Evolutionary conservation across 2,113 vertebrate genomes (phyloP).

Genomic region (Craseonycteris thonglongyai): DNA sequence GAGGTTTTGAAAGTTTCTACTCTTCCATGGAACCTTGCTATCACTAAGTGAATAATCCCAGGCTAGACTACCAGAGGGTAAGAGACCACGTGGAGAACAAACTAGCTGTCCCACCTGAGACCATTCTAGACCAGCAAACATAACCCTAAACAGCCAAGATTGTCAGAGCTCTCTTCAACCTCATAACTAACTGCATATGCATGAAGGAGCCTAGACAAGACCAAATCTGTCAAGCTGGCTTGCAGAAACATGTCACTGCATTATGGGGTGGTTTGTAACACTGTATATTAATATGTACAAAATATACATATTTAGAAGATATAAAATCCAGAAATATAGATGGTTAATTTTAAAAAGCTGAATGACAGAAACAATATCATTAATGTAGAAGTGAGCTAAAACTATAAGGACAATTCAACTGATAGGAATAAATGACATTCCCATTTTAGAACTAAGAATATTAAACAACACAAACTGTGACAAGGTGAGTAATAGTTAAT

Average conservation of each 20-base stretch:
- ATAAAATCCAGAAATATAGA: neutral
- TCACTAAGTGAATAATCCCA: neutral
- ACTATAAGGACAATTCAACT: slow-evolving; percentile 20
- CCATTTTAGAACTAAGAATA: slow-evolving; percentile 17
- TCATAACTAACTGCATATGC: neutral
- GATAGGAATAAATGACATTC: neutral
- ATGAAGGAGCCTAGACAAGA: neutral
- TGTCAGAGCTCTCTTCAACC: neutral
- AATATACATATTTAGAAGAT: neutral
- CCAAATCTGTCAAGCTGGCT: neutral
- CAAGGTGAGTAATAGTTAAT: neutral
- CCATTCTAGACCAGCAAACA: neutral
- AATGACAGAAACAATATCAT: neutral
- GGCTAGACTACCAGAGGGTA: neutral
- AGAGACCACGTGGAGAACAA: neutral
- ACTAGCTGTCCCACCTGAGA: neutral
- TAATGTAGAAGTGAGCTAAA: neutral
- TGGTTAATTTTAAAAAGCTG: neutral
- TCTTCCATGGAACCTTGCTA: neutral
- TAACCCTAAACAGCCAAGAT: neutral
- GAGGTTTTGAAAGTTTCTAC: neutral
- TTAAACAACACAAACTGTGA: neutral
- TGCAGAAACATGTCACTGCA: neutral
- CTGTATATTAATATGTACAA: neutral
- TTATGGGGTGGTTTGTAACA: neutral